phyloP scores from a whole-genome alignment of 1,140 invertebrate genomes.

The Zaprionus lachaisei region DNA sequence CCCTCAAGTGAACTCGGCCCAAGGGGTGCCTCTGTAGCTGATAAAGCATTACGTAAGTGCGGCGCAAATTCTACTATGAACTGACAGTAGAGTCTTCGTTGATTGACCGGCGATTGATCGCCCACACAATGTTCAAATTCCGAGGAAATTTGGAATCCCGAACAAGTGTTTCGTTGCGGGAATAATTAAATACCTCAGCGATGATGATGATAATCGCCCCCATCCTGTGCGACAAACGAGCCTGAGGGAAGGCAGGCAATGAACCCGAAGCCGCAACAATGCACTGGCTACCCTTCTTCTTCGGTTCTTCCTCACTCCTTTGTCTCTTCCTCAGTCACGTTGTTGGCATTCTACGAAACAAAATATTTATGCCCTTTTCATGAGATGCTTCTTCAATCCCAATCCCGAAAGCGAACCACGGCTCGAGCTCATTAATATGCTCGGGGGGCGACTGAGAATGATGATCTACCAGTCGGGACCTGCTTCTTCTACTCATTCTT shows the following conservation, averaged over 20 bases:
- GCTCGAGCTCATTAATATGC: slow-evolving; percentile 73
- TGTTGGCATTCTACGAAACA: slow-evolving; percentile 30
- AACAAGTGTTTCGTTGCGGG: slow-evolving; percentile 66
- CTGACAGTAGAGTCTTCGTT: slow-evolving; percentile 3
- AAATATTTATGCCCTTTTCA: slow-evolving; percentile 46
- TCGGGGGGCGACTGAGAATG: slow-evolving; percentile 44
- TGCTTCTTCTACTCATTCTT: slow-evolving; percentile 47
- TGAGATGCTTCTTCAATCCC: slow-evolving; percentile 48
- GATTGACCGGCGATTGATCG: slow-evolving; percentile 18
- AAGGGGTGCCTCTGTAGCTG: neutral
- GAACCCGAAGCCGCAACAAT: slow-evolving; percentile 22
- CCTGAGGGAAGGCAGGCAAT: slow-evolving; percentile 39
- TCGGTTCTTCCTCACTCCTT: neutral
- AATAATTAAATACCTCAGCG: slow-evolving; percentile 71
- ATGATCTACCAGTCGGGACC: slow-evolving; percentile 34
- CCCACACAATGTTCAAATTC: slow-evolving; percentile 42
- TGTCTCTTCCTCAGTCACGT: slow-evolving; percentile 15
- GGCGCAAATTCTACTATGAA: neutral
- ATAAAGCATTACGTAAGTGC: slow-evolving; percentile 4
- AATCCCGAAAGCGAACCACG: neutral
- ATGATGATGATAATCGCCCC: slow-evolving; percentile 33
- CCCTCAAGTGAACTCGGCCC: neutral
- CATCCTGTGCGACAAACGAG: slow-evolving; percentile 47
- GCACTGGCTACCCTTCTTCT: neutral
- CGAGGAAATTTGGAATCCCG: slow-evolving; percentile 12